Evolutionary conservation across 2,113 vertebrate genomes (phyloP).

Genomic region (Sinocyclocheilus grahami): DNA sequence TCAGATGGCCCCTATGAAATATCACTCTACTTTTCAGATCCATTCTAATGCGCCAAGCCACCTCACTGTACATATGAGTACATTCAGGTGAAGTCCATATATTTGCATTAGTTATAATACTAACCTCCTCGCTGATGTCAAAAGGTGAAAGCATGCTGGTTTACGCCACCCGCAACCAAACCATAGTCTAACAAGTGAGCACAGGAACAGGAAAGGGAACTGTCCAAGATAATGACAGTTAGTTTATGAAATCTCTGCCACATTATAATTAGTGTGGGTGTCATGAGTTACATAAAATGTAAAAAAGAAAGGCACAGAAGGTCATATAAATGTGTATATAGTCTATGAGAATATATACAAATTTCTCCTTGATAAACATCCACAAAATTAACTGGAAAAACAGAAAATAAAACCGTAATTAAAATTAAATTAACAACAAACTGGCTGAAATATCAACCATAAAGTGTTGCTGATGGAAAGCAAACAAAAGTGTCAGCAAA

Average conservation of each 20-base stretch:
- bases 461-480: not conserved
- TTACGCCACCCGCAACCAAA: not conserved
- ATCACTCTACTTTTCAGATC: not conserved
- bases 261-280: conserved; percentile 1
- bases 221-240: not conserved
- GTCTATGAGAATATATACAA: not conserved
- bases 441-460: conserved; percentile 8
- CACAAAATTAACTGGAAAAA: not conserved
- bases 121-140: not conserved
- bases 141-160: not conserved
- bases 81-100: not conserved
- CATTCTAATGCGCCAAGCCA: not conserved
- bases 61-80: not conserved
- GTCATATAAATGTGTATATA: conserved; percentile 15
- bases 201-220: not conserved
- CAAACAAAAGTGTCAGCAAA: not conserved
- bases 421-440: not conserved
- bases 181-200: not conserved
- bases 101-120: conserved; percentile 12
- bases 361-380: not conserved
- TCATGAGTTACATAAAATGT: not conserved
- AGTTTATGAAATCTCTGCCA: conserved; percentile 20
- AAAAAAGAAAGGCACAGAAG: not conserved
- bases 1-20: not conserved
- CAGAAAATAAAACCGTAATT: not conserved